phyloP scores from a whole-genome alignment of 1,140 invertebrate genomes.

The Macrosteles quadrilineatus region DNA sequence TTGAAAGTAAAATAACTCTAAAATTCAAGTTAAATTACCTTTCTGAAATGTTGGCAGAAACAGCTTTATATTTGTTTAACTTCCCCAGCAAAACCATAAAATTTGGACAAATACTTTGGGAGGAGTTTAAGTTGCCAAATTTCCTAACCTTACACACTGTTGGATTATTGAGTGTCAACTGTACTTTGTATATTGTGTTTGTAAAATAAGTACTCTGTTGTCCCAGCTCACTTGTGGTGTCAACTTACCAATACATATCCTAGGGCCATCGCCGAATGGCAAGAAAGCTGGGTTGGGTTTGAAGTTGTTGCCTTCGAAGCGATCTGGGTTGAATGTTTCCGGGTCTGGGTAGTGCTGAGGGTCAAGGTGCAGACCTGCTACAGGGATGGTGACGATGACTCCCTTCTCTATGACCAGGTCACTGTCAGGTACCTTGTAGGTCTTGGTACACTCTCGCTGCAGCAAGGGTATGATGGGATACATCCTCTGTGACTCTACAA shows the following conservation, averaged over 20 bases:
- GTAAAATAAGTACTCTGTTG: neutral
- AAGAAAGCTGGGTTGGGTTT: slow-evolving; percentile 52
- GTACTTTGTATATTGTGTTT: neutral
- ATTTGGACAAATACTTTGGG: neutral
- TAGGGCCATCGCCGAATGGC: slow-evolving; percentile 64
- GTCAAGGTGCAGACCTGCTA: slow-evolving; percentile 62
- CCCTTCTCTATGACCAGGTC: slow-evolving; percentile 53
- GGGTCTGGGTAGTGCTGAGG: slow-evolving; percentile 67
- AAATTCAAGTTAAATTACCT: too few relatives aligned
- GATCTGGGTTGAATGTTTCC: slow-evolving; percentile 69
- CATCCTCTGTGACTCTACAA: slow-evolving; percentile 43
- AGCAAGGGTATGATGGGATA: slow-evolving; percentile 36
- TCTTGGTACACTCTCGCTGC: slow-evolving; percentile 32
- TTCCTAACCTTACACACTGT: neutral
- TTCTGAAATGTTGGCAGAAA: too few relatives aligned
- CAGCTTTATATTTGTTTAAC: neutral
- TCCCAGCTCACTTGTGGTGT: neutral
- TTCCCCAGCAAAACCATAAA: too few relatives aligned
- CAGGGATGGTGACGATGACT: slow-evolving; percentile 57
- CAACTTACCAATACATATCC: slow-evolving; percentile 60
- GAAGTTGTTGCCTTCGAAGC: slow-evolving; percentile 60
- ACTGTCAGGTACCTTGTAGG: slow-evolving; percentile 33
- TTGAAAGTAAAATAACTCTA: too few relatives aligned
- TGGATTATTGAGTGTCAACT: neutral
- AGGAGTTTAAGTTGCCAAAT: neutral